Base-by-base conservation (phyloP, 2,797 vertebrate species). In the Gymnoscopelus microlampas region DNA sequence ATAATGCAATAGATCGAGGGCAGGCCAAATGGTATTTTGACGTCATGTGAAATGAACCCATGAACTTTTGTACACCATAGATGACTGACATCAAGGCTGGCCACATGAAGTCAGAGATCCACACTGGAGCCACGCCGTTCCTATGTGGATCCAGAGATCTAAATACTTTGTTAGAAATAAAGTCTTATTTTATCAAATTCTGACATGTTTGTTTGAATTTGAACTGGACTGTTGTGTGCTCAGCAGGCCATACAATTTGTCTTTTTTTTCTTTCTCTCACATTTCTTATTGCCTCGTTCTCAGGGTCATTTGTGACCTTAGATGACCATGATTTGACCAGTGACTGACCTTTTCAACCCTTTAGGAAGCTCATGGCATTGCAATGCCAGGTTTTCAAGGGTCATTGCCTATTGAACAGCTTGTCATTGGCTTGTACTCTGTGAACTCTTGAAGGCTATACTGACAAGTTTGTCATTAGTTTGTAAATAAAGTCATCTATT, bases 271-370 rank as follows among this genome's bases (percentile, higher is more conserved):
- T 68, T 55, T 53, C 62, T 19, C 9, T 12, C 3, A 3, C 15
- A 19, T 47, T 8, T 50, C 32, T 68, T 56, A 66, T 53, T 32
- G 14, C 4, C 61, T 75, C 54, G 24, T 74, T 78, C 73, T 78
- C 63, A 63, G 48, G 66, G 53, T 68, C 59, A 75, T 61, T 67
- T 69, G 24, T 81, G 72, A 75, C 72, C 65, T 68, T 10, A 58
- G 63, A 32, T 44, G 9, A 64, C 49, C 49, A 49, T 13, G 10
- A n/a, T 56, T 48, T 80, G 79, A 82, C 79, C 77, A 66, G 48
- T 13, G 32, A n/a, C 5, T 87, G 77, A 80, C 80, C 83, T 67
- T 58, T 60, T 64, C n/a, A 68, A 35, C 66, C 59, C 61, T 63
- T 3, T 19, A 2, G 9, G 0, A 10, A 72, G 58, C 47, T 64